Evolutionary conservation across 2,113 vertebrate species (phyloP), one percentile per base, ranked within the genome.

Genomic region (Tinamus guttatus): DNA sequence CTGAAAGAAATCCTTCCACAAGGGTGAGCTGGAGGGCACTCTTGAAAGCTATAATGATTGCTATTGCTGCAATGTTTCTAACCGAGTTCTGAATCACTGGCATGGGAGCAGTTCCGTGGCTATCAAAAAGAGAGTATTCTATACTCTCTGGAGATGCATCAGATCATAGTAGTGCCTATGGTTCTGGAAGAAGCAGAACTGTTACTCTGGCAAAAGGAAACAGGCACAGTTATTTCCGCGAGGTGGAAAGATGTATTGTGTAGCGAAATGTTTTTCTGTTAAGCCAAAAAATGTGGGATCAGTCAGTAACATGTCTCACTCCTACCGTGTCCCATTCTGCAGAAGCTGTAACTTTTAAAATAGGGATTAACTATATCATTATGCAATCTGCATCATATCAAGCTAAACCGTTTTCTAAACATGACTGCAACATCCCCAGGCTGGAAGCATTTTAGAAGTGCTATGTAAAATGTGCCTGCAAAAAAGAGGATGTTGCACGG

Each of bases 1-100:
- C 69, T 89, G 5, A 85, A 87, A 85, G 75, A 95, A 96, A 90
- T 32, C 24, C 92, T 93, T 97, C 82, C 84, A 58, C 68, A 76
- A 78, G 30, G 43, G 38, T 34, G 45, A 97, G 38, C 71, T 96
- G 93, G 95, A 94, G 88, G 73, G 69, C 8, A 1, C 8, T 49
- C 32, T 58, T 81, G 10, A 27, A 87, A 91, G 60, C 38, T 73
- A 25, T 93, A 91, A 81, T 68, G 4, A 40, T 71, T 80, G 71
- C 59, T 93, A 8, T 56, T 81, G 75, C 87, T 87, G 78, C 78
- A 89, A 54, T 5, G 2, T 25, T 62, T 58, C 56, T 64, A 74
- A 75, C 58, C 32, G 28, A 43, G 5, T 49, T 87, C 47, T 58
- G 63, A 96, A 84, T 85, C 74, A 90, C 34, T 62, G 89, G 76